Conservation (phyloP, 2,797 vertebrate species). For the Channa striata region DNA sequence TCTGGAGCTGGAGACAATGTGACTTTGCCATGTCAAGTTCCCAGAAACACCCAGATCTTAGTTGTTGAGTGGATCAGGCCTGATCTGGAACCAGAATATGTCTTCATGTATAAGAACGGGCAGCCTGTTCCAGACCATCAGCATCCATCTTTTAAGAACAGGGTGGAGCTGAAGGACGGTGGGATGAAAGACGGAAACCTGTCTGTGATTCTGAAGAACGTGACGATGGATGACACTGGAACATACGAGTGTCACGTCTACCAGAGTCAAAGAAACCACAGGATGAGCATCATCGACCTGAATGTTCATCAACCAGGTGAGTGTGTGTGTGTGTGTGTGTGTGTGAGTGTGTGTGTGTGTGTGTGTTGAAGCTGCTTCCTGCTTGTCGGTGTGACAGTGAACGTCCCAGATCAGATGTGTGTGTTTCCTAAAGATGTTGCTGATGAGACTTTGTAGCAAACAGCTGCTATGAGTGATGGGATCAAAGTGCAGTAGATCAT, state of each 20-base stretch:
- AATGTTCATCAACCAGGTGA: not conserved
- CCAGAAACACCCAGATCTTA: not conserved
- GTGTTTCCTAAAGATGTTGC: no score
- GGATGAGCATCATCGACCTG: not conserved
- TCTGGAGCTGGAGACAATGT: not conserved
- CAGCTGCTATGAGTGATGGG: no score
- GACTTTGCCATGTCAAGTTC: not conserved
- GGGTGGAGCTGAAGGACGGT: slow-evolving; percentile 1
- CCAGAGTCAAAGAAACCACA: not conserved
- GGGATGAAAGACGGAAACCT: not conserved
- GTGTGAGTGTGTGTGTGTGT: no score
- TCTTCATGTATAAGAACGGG: not conserved
- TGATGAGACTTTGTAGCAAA: no score
- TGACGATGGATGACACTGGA: not conserved
- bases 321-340: not conserved
- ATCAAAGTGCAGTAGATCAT: no score
- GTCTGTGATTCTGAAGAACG: not conserved
- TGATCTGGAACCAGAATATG: not conserved
- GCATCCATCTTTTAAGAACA: slow-evolving; percentile 2
- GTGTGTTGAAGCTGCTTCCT: no score
- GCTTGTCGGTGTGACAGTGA: no score
- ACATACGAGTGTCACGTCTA: slow-evolving; percentile 3
- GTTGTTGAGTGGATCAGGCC: not conserved
- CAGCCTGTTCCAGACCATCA: not conserved
- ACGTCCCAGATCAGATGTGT: no score